These are phyloP conservation scores for Gorsachius magnificus DNA, from an alignment of 2,797 vertebrate species.

Conservation along the genomic window DNA sequence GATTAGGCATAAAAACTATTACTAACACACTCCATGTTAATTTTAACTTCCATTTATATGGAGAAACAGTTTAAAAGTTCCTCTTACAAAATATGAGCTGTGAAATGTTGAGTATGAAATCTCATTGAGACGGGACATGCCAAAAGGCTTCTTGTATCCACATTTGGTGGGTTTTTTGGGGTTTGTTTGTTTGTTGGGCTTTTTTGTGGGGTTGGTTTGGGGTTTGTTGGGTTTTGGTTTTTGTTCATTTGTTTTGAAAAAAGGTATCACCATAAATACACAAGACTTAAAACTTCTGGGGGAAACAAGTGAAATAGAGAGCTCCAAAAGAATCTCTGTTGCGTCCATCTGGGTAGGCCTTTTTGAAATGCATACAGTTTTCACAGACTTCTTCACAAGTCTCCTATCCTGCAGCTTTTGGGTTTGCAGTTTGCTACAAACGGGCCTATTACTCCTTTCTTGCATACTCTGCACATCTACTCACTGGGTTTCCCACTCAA, in stretches of 20 bases:
- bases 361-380: background rate
- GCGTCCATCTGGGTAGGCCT: background rate
- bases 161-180: fast-evolving
- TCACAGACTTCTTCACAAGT: background rate
- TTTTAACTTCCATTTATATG: background rate
- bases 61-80: background rate
- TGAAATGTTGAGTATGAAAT: background rate
- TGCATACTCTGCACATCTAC: background rate
- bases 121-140: background rate
- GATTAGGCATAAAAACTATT: background rate
- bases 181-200: no score
- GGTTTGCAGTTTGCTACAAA: background rate
- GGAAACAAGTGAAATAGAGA: background rate
- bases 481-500: background rate
- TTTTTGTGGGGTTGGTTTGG: no score
- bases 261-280: background rate
- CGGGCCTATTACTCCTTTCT: background rate
- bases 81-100: background rate
- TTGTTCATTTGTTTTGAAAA: background rate
- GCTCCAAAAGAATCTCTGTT: background rate
- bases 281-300: background rate
- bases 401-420: background rate
- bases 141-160: background rate
- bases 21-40: background rate
- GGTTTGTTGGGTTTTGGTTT: no score